phyloP scores from a whole-genome alignment of 23 tunicate species.

The Aplidium turbinatum region DNA sequence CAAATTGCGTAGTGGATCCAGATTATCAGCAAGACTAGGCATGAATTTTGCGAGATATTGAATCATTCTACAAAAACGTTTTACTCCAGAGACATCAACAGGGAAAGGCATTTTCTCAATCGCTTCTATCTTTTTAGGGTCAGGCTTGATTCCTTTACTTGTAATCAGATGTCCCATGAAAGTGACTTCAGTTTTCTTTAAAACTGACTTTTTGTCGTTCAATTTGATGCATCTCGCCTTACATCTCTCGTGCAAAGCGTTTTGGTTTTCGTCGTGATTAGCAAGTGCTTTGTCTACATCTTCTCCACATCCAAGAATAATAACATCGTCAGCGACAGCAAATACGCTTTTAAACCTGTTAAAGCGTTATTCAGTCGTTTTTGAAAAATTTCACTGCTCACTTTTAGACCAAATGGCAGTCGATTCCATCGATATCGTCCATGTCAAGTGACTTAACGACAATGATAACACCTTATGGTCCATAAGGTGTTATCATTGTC shows the following conservation, averaged over 20 bases:
- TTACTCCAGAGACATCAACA: not conserved
- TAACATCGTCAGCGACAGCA: conserved; percentile 33
- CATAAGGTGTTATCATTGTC: conserved; percentile 28
- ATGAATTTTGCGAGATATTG: conserved; percentile 23
- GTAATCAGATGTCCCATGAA: conserved; percentile 35
- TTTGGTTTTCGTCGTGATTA: conserved; percentile 22
- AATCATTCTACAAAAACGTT: conserved; percentile 9
- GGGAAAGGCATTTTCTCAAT: conserved; percentile 6
- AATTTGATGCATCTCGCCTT: conserved; percentile 1
- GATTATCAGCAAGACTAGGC: conserved; percentile 17
- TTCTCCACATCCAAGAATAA: conserved; percentile 7
- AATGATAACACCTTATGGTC: no score
- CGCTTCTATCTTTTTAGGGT: conserved; percentile 10
- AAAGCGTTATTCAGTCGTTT: not conserved
- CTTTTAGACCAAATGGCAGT: conserved; percentile 40
- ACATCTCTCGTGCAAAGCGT: not conserved
- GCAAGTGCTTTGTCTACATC: not conserved
- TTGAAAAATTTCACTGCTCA: conserved; percentile 29
- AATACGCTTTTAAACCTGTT: not conserved
- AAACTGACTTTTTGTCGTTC: conserved; percentile 18
- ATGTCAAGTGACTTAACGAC: no score
- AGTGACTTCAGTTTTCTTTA: conserved; percentile 4
- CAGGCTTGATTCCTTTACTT: conserved; percentile 17
- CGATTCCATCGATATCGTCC: conserved; percentile 25
- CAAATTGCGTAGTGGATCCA: conserved; percentile 12